Percentiles rank a stretch among this genome's conserved stretches.
phyloP scores from a whole-genome alignment of 1,140 invertebrate species.

The Sitophilus oryzae region DNA sequence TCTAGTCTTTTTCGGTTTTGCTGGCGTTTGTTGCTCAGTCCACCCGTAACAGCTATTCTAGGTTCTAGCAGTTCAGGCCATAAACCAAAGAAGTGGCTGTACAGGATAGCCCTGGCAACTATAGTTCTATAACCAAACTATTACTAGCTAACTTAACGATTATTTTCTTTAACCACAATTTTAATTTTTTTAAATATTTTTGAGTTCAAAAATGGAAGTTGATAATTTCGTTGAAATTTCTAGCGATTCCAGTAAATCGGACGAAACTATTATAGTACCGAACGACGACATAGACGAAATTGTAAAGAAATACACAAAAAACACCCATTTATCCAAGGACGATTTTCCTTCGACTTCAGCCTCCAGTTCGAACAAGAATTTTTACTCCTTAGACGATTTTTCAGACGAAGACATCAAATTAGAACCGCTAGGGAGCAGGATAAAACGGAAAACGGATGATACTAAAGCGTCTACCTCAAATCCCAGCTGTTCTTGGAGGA shows the following conservation, averaged over 20 bases:
- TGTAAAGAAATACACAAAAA: constrained; percentile 2
- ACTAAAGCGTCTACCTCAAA: not conserved
- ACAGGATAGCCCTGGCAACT: no score
- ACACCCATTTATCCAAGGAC: not conserved
- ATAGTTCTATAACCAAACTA: no score
- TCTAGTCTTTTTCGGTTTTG: no score
- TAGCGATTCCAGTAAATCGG: constrained; percentile 1
- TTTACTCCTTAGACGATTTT: not conserved
- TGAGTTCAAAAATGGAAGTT: no score
- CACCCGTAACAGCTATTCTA: no score
- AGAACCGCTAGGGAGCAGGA: not conserved
- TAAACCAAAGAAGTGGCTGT: no score
- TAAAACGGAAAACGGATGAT: not conserved
- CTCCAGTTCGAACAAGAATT: not conserved
- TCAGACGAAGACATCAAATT: not conserved
- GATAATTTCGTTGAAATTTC: not conserved
- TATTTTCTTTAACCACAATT: no score
- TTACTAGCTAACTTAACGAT: no score
- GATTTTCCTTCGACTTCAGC: not conserved
- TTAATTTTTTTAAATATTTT: no score
- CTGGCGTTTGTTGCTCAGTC: no score
- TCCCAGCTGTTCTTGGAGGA: constrained; percentile 1
- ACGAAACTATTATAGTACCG: constrained; percentile 1
- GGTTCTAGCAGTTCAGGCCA: no score
- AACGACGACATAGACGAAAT: constrained; percentile 4